Percentiles rank a stretch among this genome's conserved stretches.
These are phyloP conservation scores for Drepanosiphum platanoidis DNA, from an alignment of 2,888 invertebrate genomes.

Conservation along the genomic window DNA sequence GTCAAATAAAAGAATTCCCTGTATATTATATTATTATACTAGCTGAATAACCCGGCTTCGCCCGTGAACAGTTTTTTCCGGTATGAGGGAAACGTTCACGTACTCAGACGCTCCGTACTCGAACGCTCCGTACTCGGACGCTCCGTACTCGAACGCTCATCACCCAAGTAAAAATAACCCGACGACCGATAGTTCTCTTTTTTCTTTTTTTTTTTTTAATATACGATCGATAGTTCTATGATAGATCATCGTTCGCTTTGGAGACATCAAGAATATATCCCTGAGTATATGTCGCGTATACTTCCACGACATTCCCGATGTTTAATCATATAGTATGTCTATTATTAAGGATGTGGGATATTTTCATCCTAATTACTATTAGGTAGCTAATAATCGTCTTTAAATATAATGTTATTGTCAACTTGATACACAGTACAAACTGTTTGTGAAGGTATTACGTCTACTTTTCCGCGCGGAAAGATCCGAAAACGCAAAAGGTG, in stretches of 20 bases:
- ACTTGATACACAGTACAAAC: too few relatives aligned
- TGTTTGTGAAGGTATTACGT: too few relatives aligned
- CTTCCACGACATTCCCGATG: neutral
- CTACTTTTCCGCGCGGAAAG: neutral
- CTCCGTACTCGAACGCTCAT: neutral
- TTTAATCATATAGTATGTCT: neutral
- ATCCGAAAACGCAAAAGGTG: neutral
- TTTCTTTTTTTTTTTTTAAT: too few relatives aligned
- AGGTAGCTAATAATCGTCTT: too few relatives aligned
- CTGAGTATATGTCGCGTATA: neutral
- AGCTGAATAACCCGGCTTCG: too few relatives aligned
- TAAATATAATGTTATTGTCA: too few relatives aligned
- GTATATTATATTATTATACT: neutral
- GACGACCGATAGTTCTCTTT: neutral
- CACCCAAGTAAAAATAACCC: neutral
- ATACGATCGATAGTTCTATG: neutral
- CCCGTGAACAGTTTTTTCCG: too few relatives aligned
- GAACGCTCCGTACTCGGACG: too few relatives aligned
- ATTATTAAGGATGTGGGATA: too few relatives aligned
- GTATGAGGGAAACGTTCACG: too few relatives aligned
- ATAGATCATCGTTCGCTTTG: neutral
- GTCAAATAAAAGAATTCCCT: neutral
- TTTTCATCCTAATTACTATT: too few relatives aligned
- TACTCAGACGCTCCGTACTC: too few relatives aligned
- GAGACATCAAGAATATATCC: neutral